Base-by-base conservation (phyloP, 2,888 invertebrate species). In the Drosophila kambysellisi region DNA sequence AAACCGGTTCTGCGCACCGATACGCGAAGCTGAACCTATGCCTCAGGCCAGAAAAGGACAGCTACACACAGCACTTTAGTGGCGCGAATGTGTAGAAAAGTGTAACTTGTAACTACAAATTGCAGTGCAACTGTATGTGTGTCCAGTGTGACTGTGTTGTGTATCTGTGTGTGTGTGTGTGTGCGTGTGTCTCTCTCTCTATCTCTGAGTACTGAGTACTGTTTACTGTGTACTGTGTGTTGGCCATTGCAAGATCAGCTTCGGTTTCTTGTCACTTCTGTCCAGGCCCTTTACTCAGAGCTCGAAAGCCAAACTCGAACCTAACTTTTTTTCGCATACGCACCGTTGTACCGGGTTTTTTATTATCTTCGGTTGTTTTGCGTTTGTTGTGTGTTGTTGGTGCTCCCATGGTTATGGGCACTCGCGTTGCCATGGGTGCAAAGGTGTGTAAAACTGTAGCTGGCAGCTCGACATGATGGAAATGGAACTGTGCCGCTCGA, bases 401-500 rank as follows among this genome's bases (percentile, higher is more conserved):
- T 53, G 57, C 51, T 75, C 66, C 67, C 67, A 68, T 67, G 82
- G 85, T 85, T 88, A 74, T 88, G 89, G 89, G 80, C 90, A 80
- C 41, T 88, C 84, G 81, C 87, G 87, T 90, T 66, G 76, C 76
- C 87, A 89, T 85, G 88, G 89, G 66, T 77, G 88, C 90, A 77
- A 77, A 85, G 71, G 90, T 85, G 89, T 89, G 77, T 84, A 89
- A 70, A 88, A 72, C 72, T 65, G 52, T 63, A 67, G 60, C 63
- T 86, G 89, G 88, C 89, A 85, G 88, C 90, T 92, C 90, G 89
- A 57, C 56, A 46, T 78, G 43, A 81, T 77, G 74, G 64, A 78
- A 86, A 79, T 87, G 88, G 75, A 90, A 88, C 80, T 83, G 92
- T 91, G 84, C 87, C 90, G 92, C 92, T 91, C 92, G 91, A 92